Evolutionary conservation across 1,140 invertebrate species (phyloP).

Genomic region (Antheraea mylitta): DNA sequence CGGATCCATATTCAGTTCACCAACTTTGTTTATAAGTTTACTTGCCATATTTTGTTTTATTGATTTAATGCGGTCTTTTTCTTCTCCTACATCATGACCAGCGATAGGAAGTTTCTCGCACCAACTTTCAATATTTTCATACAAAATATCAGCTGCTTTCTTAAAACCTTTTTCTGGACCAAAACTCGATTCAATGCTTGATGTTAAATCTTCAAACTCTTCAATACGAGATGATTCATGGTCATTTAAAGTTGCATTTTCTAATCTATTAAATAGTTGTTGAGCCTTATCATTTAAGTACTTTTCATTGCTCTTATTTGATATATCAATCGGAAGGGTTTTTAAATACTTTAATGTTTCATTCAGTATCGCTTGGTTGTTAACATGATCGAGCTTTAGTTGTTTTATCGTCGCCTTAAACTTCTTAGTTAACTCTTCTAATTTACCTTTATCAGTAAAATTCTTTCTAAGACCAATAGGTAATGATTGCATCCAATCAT

Average conservation of each 20-base stretch:
- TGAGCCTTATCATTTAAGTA: conserved; percentile 15
- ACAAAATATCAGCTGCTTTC: conserved; percentile 18
- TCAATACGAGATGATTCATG: neutral
- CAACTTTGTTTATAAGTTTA: conserved; percentile 28
- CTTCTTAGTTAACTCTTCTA: neutral
- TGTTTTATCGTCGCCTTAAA: conserved; percentile 4
- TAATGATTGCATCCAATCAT: conserved; percentile 9
- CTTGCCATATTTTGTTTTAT: conserved; percentile 25
- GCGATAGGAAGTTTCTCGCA: conserved; percentile 20
- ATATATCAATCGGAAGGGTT: neutral
- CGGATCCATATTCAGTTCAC: conserved; percentile 32
- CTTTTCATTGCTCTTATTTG: neutral
- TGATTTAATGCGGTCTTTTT: conserved; percentile 10
- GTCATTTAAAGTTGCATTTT: neutral
- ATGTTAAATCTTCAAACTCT: neutral
- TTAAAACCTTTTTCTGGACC: conserved; percentile 9
- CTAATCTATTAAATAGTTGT: conserved; percentile 6
- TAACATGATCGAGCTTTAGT: conserved; percentile 8
- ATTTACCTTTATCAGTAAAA: neutral
- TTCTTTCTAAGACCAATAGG: neutral
- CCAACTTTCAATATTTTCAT: conserved; percentile 21
- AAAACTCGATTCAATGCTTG: conserved; percentile 10
- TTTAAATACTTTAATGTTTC: conserved; percentile 4
- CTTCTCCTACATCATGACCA: conserved; percentile 10
- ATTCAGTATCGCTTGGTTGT: neutral